Percentiles rank a stretch among this genome's conserved stretches.
phyloP scores from a whole-genome alignment of 2,797 vertebrate species.

The Erethizon dorsatum region DNA sequence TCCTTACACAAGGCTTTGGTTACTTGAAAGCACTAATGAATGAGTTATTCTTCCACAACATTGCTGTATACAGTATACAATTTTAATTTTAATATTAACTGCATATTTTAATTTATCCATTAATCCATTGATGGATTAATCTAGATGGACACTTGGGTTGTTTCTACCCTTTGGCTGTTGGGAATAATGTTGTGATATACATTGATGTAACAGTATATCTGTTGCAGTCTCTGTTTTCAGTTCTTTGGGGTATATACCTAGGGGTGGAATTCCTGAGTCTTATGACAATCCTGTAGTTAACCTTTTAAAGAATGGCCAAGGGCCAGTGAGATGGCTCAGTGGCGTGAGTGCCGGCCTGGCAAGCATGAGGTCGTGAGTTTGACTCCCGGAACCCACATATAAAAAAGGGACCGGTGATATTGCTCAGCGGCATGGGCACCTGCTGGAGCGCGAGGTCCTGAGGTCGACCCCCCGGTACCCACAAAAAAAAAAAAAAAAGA shows the following conservation, averaged over 20 bases:
- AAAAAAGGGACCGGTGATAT: too few relatives aligned
- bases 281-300: not conserved
- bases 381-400: too few relatives aligned
- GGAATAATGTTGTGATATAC: not conserved
- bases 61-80: not conserved
- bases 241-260: not conserved
- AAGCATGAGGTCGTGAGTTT: too few relatives aligned
- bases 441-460: too few relatives aligned
- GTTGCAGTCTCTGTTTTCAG: not conserved
- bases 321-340: too few relatives aligned
- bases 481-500: too few relatives aligned
- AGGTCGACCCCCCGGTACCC: too few relatives aligned
- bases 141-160: not conserved
- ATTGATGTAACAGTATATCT: not conserved
- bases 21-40: not conserved
- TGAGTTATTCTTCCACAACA: constrained; percentile 27
- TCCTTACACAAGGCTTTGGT: not conserved
- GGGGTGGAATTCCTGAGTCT: not conserved
- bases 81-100: not conserved
- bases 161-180: not conserved
- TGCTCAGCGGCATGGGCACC: too few relatives aligned
- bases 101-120: not conserved
- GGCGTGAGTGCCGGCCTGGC: too few relatives aligned
- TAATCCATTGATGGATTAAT: not conserved
- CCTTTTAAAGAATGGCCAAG: not conserved